Conservation (phyloP, 2,888 invertebrate species). For the Tromatobia lineatoria region DNA sequence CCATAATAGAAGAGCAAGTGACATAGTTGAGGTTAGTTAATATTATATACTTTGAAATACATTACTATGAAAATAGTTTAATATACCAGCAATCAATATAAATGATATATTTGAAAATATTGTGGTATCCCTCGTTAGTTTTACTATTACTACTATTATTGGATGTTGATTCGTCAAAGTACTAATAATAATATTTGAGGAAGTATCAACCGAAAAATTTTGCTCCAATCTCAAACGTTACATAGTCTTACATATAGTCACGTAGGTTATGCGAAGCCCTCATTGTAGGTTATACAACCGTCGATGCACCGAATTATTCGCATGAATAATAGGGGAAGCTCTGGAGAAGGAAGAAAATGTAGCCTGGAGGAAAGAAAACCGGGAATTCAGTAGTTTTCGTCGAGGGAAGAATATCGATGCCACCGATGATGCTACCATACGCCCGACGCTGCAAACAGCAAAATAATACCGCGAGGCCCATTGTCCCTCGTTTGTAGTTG, state of each 20-base stretch:
- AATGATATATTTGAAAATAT: too few relatives aligned
- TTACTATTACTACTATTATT: too few relatives aligned
- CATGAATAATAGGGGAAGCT: conserved; percentile 25
- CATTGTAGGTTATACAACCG: background rate
- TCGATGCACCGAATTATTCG: background rate
- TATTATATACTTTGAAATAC: too few relatives aligned
- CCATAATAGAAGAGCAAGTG: too few relatives aligned
- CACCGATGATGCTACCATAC: conserved; percentile 33
- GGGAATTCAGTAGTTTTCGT: conserved; percentile 50
- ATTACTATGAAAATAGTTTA: too few relatives aligned
- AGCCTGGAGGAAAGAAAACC: background rate
- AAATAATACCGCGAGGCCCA: conserved; percentile 80
- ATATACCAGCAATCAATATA: too few relatives aligned
- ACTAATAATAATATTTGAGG: background rate
- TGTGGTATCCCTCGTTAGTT: too few relatives aligned
- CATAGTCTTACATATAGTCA: background rate
- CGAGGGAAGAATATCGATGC: background rate
- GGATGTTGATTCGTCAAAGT: background rate
- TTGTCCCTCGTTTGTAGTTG: conserved; percentile 73
- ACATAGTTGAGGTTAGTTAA: too few relatives aligned
- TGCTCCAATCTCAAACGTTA: conserved; percentile 19
- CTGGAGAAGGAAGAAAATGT: conserved; percentile 16
- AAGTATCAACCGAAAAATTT: conserved; percentile 8
- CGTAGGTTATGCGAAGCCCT: too few relatives aligned
- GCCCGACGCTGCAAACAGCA: conserved; percentile 81